Base-by-base conservation (phyloP, 2,797 vertebrate species). In the Orientallactaga sibirica region DNA sequence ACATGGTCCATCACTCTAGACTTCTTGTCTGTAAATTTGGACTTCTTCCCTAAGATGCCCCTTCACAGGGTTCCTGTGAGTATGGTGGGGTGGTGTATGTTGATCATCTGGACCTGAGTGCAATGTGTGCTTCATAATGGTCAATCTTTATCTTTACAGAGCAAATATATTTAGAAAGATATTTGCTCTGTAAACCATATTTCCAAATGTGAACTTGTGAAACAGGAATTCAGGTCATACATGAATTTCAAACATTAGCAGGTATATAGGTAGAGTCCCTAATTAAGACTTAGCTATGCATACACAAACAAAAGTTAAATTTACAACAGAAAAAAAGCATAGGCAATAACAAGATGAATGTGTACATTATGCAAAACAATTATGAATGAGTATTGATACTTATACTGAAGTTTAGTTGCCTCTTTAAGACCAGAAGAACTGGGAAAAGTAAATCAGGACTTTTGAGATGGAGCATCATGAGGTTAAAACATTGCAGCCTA, bases 201-300 rank as follows among this genome's bases (percentile, higher is more conserved):
- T 71, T 67, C 67, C 67, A 80, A 52, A 16, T 79, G 15, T 15
- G 19, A 92, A 93, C 71, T 9, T 80, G 8, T 10, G 19, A 91
- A 88, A 88, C 58, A 82, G 22, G n/a, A 94, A 81, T 37, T 81
- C 41, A 48, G 22, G 37, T 27, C n/a, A 76, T 41, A 84, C 70
- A 43, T 52, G 29, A 76, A 81, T 68, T 55, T 86, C 41, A 81
- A 80, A 76, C 18, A 73, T 86, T 70, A 81, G 12, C 19, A 82
- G 58, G 19, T 20, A 78, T 74, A 14, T 16, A 80, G 1, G 27
- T 52, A 11, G 43, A 64, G n/a, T 43, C 8, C 55, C 15, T 74
- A 79, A 79, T 75, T 83, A 83, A 94, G 62, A 79, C 70, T 7
- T 14, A 75, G 12, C 25, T 43, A 18, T 61, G 52, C 25, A 33